Evolutionary conservation across 92 coral and sea anemone species (phyloP).

Genomic region (Chrysogorgia sp.): DNA sequence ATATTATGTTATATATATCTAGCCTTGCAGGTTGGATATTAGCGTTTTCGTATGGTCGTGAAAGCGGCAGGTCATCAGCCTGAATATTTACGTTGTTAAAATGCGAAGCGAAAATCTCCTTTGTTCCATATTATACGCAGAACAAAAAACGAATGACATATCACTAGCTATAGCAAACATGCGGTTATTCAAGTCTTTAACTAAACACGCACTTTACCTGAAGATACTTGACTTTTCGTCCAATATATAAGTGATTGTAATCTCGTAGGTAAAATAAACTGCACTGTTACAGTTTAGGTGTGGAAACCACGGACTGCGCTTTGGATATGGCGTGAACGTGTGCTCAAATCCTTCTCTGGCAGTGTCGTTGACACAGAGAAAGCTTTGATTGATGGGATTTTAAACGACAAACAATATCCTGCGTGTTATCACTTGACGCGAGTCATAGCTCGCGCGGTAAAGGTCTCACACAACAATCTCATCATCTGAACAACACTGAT

Average conservation of each 20-base stretch:
- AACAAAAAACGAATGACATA: not conserved
- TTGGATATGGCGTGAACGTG: constrained; percentile 1
- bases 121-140: not conserved
- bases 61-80: no score
- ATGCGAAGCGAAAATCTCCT: no score
- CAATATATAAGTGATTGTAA: not conserved
- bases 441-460: constrained; percentile 28
- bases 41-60: no score
- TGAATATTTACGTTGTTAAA: no score
- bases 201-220: constrained; percentile 17
- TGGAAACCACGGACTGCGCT: not conserved
- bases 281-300: not conserved
- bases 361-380: constrained; percentile 50
- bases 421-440: constrained; percentile 49
- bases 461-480: constrained; percentile 13
- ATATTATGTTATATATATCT: not conserved
- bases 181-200: not conserved
- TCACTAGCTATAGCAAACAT: constrained; percentile 34
- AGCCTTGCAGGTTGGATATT: no score
- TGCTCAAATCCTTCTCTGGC: constrained; percentile 41
- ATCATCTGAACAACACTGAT: constrained; percentile 6
- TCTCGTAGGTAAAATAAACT: not conserved
- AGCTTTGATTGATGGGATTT: constrained; percentile 52
- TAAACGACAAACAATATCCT: constrained; percentile 54
- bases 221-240: not conserved